Evolutionary conservation across 2,888 invertebrate species (phyloP), one percentile per base, ranked within the genome.

Genomic region (Eledone cirrhosa): DNA sequence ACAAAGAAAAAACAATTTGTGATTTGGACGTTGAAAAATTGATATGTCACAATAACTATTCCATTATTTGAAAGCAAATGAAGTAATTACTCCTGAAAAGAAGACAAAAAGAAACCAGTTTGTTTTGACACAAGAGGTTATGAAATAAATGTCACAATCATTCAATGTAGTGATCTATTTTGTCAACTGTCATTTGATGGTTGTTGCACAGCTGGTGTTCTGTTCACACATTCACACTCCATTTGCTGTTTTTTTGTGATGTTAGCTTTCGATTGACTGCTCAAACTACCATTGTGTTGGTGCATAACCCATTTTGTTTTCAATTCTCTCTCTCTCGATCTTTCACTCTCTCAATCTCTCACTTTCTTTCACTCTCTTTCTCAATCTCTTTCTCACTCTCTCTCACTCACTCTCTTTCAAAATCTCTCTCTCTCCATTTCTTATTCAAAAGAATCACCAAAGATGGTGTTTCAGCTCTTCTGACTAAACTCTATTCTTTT

Each of bases 181-280:
- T 72, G 72, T 72, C 72, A 72, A 72, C 72, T 72, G n/a, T 72
- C 72, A 41, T 33, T 69, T 33, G 22, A 72, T 41, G 72, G 72
- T 72, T 33, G 41, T 72, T 72, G 72, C 72, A 72, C 72, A 72
- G 41, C 22, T 72, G 72, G 41, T 72, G 72, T 72, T 33, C 31
- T 72, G 72, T 72, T 72, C 72, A 72, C 72, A 33, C 29, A 72
- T 41, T 19, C 19, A 41, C 22, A 67, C 67, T 29, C 67, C 19
- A 67, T n/a, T 67, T 27, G 67, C 67, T 33, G 33, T 72, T 72
- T 72, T 72, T 72, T 31, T 72, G 72, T 72, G 72, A 72, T 24
- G 72, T 72, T 24, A 22, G 72, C 72, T 72, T 72, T n/a, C 13
- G 72, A 72, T 41, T n/a, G n/a, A n/a, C n/a, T 72, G 72, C 72